phyloP scores from a whole-genome alignment of 2,797 vertebrate species.

The Hoplostethus mediterraneus region DNA sequence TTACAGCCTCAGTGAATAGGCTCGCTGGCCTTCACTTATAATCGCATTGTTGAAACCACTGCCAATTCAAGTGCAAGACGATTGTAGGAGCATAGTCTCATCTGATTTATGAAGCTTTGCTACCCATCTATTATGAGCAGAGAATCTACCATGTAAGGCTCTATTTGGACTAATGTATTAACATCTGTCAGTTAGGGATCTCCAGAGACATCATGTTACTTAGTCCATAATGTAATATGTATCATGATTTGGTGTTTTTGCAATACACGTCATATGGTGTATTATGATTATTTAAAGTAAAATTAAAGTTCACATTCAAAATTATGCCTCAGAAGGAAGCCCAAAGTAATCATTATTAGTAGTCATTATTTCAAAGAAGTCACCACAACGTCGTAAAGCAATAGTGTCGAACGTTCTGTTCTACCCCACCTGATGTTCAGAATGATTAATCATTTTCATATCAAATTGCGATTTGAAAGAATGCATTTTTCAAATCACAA shows the following conservation, averaged over 20 bases:
- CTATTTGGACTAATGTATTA: not conserved
- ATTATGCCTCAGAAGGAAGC: no score
- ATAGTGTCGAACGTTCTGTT: no score
- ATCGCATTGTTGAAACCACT: conserved; percentile 22
- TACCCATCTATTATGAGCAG: not conserved
- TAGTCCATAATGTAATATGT: not conserved
- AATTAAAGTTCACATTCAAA: no score
- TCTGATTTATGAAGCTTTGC: conserved; percentile 4
- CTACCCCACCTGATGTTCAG: no score
- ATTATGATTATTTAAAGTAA: no score
- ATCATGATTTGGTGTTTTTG: not conserved
- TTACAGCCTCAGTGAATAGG: conserved; percentile 39
- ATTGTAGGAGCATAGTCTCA: not conserved
- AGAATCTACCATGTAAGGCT: not conserved
- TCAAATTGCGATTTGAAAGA: no score
- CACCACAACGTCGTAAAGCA: no score
- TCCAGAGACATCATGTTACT: not conserved
- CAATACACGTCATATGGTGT: no score
- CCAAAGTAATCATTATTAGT: no score
- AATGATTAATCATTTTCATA: no score
- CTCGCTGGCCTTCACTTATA: conserved; percentile 31
- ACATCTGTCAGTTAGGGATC: not conserved
- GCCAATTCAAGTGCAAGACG: conserved; percentile 10
- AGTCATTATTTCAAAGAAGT: no score
- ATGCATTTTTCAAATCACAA: no score